phyloP scores from a whole-genome alignment of 2,113 vertebrate species.

The Vanacampus margaritifer region DNA sequence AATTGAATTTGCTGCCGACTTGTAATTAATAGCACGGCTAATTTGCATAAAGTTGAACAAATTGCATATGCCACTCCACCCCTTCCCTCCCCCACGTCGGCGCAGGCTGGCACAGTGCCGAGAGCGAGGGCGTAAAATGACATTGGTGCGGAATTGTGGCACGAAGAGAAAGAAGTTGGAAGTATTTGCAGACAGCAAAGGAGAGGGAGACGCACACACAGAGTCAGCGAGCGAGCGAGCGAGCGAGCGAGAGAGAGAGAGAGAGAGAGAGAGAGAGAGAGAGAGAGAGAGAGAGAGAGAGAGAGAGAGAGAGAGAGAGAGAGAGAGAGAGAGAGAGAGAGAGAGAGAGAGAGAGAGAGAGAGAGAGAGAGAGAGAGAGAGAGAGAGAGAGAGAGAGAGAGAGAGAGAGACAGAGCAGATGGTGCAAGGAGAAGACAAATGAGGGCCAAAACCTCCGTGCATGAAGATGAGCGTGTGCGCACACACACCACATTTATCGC shows the following conservation, averaged over 20 bases:
- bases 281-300: constrained; percentile 38
- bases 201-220: too few relatives aligned
- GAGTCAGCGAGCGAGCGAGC: constrained; percentile 40
- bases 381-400: constrained; percentile 36
- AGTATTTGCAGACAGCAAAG: constrained; percentile 8
- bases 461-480: not conserved
- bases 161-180: constrained; percentile 44
- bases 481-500: not conserved
- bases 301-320: too few relatives aligned
- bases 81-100: constrained; percentile 45
- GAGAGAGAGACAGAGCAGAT: constrained; percentile 32
- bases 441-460: constrained; percentile 26
- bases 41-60: constrained; percentile 49
- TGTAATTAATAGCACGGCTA: constrained; percentile 65
- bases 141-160: not conserved
- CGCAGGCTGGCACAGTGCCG: constrained; percentile 55
- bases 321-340: constrained; percentile 13
- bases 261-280: constrained; percentile 25
- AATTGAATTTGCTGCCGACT: constrained; percentile 64
- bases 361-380: constrained; percentile 36
- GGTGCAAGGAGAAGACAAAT: constrained; percentile 40
- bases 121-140: constrained; percentile 32
- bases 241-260: constrained; percentile 25
- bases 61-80: constrained; percentile 45
- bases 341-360: constrained; percentile 36